phyloP scores from a whole-genome alignment of 1,140 invertebrate genomes.

The Hylaeus volcanicus region DNA sequence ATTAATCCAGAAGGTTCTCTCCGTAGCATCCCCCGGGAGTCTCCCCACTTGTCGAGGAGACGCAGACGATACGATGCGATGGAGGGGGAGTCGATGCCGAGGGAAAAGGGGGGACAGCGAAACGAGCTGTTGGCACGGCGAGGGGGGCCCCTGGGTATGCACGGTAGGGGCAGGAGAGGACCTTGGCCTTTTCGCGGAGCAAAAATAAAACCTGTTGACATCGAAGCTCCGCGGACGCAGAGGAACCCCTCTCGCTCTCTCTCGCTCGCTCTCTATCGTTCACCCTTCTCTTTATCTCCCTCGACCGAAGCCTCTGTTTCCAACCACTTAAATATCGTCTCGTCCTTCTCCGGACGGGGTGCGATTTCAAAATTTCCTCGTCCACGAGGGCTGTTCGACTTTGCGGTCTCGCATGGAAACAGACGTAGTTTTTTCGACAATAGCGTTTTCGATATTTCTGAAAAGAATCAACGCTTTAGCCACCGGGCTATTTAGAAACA shows the following conservation, averaged over 20 bases:
- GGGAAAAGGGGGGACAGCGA: constrained; percentile 13
- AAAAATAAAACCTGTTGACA: constrained; percentile 72
- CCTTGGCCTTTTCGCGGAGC: constrained; percentile 70
- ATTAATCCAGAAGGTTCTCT: constrained; percentile 60
- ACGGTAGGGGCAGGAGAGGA: constrained; percentile 65
- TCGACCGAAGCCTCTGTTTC: neutral
- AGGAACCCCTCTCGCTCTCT: constrained; percentile 41
- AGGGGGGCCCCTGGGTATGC: constrained; percentile 48
- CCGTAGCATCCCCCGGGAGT: constrained; percentile 46
- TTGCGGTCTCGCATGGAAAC: too few relatives aligned
- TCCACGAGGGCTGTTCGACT: too few relatives aligned
- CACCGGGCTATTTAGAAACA: too few relatives aligned
- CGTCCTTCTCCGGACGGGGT: neutral
- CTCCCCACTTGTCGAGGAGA: constrained; percentile 31
- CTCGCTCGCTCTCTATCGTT: constrained; percentile 2
- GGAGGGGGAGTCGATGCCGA: constrained; percentile 28
- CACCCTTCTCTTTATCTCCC: constrained; percentile 17
- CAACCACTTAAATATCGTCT: constrained; percentile 15
- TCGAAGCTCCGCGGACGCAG: constrained; percentile 64
- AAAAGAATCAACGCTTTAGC: too few relatives aligned
- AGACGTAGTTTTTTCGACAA: too few relatives aligned
- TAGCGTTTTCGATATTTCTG: too few relatives aligned
- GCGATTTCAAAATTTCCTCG: constrained; percentile 14
- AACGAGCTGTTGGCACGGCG: constrained; percentile 17
- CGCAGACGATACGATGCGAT: constrained; percentile 24